Percentiles rank a stretch among this genome's conserved stretches.
Evolutionary conservation across 2,888 invertebrate genomes (phyloP).

Genomic region (Calameuta idolon): DNA sequence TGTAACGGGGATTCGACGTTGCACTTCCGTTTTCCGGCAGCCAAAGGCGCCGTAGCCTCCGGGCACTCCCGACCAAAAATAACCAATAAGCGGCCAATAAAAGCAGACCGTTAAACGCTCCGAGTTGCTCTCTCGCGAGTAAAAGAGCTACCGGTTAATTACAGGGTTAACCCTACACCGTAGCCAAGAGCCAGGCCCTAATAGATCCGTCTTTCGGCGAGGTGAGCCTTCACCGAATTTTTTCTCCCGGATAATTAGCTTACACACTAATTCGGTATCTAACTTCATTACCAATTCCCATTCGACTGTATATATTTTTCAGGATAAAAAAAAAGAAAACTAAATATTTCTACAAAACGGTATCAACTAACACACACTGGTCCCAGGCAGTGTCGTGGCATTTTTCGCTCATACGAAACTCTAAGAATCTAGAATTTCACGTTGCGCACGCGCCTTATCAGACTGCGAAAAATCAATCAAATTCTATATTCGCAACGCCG

Average conservation of each 20-base stretch:
- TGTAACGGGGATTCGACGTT: constrained; percentile 13
- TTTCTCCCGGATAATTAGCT: background rate
- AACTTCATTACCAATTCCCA: background rate
- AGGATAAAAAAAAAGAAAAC: background rate
- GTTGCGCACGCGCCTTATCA: background rate
- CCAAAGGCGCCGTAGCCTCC: constrained; percentile 29
- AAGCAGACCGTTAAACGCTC: constrained; percentile 55
- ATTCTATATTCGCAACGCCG: background rate
- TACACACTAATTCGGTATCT: background rate
- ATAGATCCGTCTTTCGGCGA: constrained; percentile 58
- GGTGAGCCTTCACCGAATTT: constrained; percentile 9
- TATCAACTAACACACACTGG: background rate
- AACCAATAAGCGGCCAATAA: constrained; percentile 65
- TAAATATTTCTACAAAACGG: background rate
- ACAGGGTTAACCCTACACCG: constrained; percentile 59
- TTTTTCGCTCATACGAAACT: background rate
- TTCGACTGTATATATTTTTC: background rate
- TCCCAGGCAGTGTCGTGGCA: background rate
- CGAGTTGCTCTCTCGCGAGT: constrained; percentile 49
- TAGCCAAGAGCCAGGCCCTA: constrained; percentile 46
- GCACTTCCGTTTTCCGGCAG: constrained; percentile 57
- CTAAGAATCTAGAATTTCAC: background rate
- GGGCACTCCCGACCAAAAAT: constrained; percentile 54
- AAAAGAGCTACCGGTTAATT: constrained; percentile 67
- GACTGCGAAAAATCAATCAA: background rate